Evolutionary conservation across 2,797 vertebrate genomes (phyloP), one percentile per base, ranked within the genome.

Genomic region (Falco naumanni): DNA sequence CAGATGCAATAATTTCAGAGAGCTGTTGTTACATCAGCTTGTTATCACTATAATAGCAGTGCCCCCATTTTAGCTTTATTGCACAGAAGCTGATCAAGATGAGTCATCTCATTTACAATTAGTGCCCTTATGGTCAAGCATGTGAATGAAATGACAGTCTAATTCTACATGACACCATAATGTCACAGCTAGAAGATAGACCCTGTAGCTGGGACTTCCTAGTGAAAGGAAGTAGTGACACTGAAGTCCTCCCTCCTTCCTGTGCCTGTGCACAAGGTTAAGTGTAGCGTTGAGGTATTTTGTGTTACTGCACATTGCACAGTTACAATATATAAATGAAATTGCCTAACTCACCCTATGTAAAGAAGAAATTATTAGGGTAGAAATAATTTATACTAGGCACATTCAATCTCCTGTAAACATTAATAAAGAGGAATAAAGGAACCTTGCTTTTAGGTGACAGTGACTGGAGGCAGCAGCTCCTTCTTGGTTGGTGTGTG

Each of bases 11-110:
- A 79, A 69, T 65, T 91, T 84, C 56, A 56, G 48, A 60, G 31
- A 84, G 50, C 20, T 83, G n/a, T 79, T 72, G n/a, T 84, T 90
- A 28, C 41, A 84, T 88, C 63, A 84, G 41, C 28, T 84, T 88
- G 48, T 77, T 78, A 81, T 70, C 37, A 43, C 66, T 77, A 5
- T 68, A 78, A 60, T 57, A 70, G 9, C 37, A 80, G 12, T 70
- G 41, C 43, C 47, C 5, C 41, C 85, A 75, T 85, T 76, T 77
- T 57, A 92, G 43, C 51, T 26, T 86, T 88, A 48, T 68, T 78
- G 75, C 71, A 80, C 34, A 70, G 50, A 89, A 89, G 61, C 63
- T 93, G 72, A 93, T 86, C 88, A 81, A 96, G 81, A 96, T 75
- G 70, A 95, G 34, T 64, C 68, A 87, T 80, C 50, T 87, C 26